Base-by-base conservation (phyloP, 2,797 vertebrate genomes). In the Nasua narica region DNA sequence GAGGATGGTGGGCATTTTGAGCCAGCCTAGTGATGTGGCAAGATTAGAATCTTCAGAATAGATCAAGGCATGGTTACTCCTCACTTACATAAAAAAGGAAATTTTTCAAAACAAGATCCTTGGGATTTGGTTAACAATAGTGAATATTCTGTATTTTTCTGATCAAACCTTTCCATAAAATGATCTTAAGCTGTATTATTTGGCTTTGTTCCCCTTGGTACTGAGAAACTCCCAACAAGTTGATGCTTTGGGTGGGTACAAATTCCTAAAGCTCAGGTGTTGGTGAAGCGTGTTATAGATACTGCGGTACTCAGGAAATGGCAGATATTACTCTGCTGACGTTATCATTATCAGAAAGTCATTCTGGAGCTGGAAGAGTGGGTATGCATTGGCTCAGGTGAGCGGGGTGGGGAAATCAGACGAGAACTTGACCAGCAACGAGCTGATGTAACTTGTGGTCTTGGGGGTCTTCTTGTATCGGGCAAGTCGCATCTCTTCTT, bases 381-480 rank as follows among this genome's bases (percentile, higher is more conserved):
- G 60, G 0, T 62, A 8, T 91, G 58, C 77, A 19, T 92, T 79
- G 72, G 12, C 78, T 89, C 88, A 93, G 95, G 90, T 46, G 85
- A 97, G 88, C 78, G 95, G 92, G 97, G 21, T 95, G 74, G 85
- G 92, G 92, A 96, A 92, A 97, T 88, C 95, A 86, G 94, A 65
- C 76, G 90, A 91, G 95, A 92, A 50, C 85, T 97, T 97, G 91
- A 87, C 93, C 77, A 97, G 96, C 81, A 62, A 96, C 92, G 91
- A 70, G 11, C 91, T 96, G 52, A 81, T 97, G 25, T 46, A 23
- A 43, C 37, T 19, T 87, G 40, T 70, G 16, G 18, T 95, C 40
- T 82, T 84, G 72, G 32, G 72, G 32, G 12, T 89, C 37, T 76
- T 84, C 32, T 88, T 72, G 48, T 79, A 23, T 35, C n/a, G 13